These are phyloP conservation scores for Grammomys surdaster DNA, from an alignment of 2,113 vertebrate genomes.

Conservation along the genomic window DNA sequence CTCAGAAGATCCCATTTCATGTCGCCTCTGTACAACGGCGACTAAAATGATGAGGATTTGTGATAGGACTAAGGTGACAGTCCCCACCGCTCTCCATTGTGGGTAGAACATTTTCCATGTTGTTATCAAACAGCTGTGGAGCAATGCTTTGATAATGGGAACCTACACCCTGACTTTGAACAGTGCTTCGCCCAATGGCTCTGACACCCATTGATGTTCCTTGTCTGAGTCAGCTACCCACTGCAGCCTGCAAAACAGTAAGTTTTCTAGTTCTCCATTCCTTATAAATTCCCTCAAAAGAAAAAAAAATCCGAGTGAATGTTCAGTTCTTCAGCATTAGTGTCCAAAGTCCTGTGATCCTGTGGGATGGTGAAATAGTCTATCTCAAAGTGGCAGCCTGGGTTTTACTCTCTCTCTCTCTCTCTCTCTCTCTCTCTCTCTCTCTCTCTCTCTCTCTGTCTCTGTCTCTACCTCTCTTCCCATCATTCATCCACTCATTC, in stretches of 20 bases:
- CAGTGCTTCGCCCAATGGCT: background rate
- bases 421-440: too few species aligned
- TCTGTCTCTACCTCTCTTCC: too few species aligned
- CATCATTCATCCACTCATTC: too few species aligned
- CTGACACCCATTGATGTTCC: background rate
- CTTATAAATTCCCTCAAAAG: background rate
- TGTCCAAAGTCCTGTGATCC: background rate
- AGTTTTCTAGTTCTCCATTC: background rate
- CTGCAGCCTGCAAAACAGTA: background rate
- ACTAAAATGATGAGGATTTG: background rate
- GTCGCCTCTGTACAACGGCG: rapidly evolving
- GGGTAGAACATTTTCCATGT: background rate
- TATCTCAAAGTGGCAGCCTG: background rate
- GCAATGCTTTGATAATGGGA: background rate
- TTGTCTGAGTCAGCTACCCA: background rate
- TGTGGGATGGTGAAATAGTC: background rate
- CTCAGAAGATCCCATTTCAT: background rate
- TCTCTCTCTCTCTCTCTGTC: too few species aligned
- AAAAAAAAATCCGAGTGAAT: background rate
- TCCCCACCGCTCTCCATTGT: background rate
- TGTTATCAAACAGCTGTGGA: background rate
- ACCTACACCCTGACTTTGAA: conserved; percentile 2
- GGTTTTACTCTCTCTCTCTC: too few species aligned
- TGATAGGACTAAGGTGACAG: background rate
- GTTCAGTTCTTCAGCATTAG: background rate